Conservation (phyloP, 37 sponge, comb jelly and placozoan species). For the Eunapius fragilis region DNA sequence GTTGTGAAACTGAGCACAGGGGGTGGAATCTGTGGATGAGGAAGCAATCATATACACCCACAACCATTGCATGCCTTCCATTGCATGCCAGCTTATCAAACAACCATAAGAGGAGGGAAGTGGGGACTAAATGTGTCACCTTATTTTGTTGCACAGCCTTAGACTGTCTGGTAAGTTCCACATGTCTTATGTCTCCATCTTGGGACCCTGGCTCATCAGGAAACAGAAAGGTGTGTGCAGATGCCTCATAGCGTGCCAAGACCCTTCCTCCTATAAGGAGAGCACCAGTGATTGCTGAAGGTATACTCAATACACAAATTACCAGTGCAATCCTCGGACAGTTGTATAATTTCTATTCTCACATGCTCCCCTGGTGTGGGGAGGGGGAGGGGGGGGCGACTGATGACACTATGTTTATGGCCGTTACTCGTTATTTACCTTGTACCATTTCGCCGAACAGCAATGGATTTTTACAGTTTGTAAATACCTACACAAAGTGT, state of each 20-base stretch:
- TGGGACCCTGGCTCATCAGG: constrained; percentile 15
- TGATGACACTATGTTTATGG: neutral
- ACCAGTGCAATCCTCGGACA: constrained; percentile 63
- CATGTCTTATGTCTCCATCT: neutral
- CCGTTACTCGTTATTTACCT: neutral
- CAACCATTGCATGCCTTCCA: too few species aligned
- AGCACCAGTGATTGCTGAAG: neutral
- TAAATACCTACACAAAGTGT: constrained; percentile 51
- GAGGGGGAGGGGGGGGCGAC: neutral
- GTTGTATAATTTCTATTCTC: constrained; percentile 75
- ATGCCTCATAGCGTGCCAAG: constrained; percentile 67
- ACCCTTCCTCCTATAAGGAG: constrained; percentile 72
- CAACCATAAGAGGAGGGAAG: neutral
- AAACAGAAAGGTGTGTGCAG: constrained; percentile 67
- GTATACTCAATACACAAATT: neutral
- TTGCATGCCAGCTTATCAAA: too few species aligned
- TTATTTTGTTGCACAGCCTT: neutral
- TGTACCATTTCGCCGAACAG: constrained; percentile 67
- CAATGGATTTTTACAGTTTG: constrained; percentile 69
- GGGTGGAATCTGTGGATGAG: constrained; percentile 33
- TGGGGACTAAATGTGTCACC: neutral
- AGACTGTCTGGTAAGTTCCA: constrained; percentile 17
- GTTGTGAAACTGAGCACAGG: constrained; percentile 46
- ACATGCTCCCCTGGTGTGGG: constrained; percentile 74
- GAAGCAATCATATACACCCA: too few species aligned